Conservation (phyloP, 2,797 vertebrate species). For the Perodicticus potto region DNA sequence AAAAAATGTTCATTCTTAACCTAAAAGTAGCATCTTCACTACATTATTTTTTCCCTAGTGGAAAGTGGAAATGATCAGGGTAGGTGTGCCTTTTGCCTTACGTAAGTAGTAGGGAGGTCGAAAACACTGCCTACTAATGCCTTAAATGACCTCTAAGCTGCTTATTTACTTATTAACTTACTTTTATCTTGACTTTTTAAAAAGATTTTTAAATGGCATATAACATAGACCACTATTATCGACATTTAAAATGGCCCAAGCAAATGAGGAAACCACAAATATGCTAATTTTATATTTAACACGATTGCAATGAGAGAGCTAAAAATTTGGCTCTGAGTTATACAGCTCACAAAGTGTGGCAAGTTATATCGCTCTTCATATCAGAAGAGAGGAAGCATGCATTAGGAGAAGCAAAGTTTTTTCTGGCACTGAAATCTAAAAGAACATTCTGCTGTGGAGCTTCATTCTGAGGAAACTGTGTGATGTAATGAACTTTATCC, state of each 20-base stretch:
- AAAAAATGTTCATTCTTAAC: conserved; percentile 14
- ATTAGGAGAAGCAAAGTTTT: conserved; percentile 60
- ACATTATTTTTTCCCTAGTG: not conserved
- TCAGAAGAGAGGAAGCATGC: conserved; percentile 55
- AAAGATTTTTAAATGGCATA: conserved; percentile 41
- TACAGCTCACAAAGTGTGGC: conserved; percentile 31
- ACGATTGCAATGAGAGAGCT: conserved; percentile 6
- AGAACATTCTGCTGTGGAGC: conserved; percentile 55
- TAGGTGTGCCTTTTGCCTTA: not conserved
- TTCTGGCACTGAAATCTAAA: conserved; percentile 71
- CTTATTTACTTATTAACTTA: conserved; percentile 11
- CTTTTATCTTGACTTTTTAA: conserved; percentile 20
- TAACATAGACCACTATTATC: conserved; percentile 38
- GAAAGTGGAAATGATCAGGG: not conserved
- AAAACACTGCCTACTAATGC: not conserved
- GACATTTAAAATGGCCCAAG: conserved; percentile 37
- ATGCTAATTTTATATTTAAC: not conserved
- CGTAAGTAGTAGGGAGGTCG: not conserved
- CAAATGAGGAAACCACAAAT: conserved; percentile 44
- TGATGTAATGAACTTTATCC: conserved; percentile 59
- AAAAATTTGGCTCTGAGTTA: conserved; percentile 29
- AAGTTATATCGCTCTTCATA: conserved; percentile 43
- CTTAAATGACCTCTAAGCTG: not conserved
- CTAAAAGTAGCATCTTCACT: not conserved
- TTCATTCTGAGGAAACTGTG: conserved; percentile 52